Base-by-base conservation (phyloP, 2,797 vertebrate genomes). In the Pagetopsis macropterus region DNA sequence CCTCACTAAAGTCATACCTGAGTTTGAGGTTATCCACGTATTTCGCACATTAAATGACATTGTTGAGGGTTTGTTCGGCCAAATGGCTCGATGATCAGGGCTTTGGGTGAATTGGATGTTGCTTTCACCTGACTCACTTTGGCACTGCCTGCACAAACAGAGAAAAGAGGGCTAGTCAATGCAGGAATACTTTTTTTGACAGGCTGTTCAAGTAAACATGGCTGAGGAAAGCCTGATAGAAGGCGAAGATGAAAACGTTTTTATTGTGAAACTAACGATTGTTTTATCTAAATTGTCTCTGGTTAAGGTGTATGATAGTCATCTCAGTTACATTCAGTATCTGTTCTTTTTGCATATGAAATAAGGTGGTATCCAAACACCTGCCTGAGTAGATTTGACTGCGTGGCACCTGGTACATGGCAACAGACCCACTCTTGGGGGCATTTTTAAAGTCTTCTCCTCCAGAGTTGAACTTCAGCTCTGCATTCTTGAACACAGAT, bases 11-110 rank as follows among this genome's bases (percentile, higher is more conserved):
- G 37, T 61, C 33, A 71, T 91, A 98, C 98, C 97, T 97, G 82
- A 99, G 91, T 84, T 98, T 98, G 49, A 97, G 98, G 74, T 96
- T 97, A 14, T 97, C 96, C 1, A 99, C 93, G 0, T 96, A 94
- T 96, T 97, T 99, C 91, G 95, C 97, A 83, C 96, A 99, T 59
- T 98, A 96, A 73, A 95, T 98, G 68, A 99, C 94, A 0, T 96
- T 96, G 91, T 97, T 98, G 70, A 99, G 91, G 3, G 98, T 99
- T 84, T 99, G 98, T 71, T 99, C 98, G 2, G 98, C 98, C 69
- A 99, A 72, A 99, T 0, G 98, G 98, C 59, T 99, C 98, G 0
- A 99, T 94, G 56, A 99, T 99, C 72, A 99, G 92, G 0, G 97
- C 96, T 91, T 96, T 99, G 0, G 98, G 97, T 51, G 96, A 93